phyloP scores from a whole-genome alignment of 2,888 invertebrate species.

The Candidula unifasciata region DNA sequence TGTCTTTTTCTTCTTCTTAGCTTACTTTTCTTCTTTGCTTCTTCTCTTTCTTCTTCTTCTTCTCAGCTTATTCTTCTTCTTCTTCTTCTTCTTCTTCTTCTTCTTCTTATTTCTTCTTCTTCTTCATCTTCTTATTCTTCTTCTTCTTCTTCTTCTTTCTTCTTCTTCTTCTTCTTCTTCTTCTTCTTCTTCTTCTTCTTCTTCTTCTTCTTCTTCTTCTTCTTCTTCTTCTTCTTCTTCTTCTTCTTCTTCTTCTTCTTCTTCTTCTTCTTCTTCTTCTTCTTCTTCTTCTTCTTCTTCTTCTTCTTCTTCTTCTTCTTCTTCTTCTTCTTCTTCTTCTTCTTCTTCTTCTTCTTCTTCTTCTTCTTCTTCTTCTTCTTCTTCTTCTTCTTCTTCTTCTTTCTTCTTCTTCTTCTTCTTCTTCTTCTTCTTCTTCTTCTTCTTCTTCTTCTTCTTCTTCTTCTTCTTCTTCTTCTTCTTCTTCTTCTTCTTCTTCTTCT shows the following conservation, averaged over 20 bases:
- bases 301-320: neutral
- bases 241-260: neutral
- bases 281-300: neutral
- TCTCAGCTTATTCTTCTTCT: too few relatives aligned
- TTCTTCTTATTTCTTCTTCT: too few relatives aligned
- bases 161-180: neutral
- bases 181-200: neutral
- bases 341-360: neutral
- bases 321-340: neutral
- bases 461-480: neutral
- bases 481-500: neutral
- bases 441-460: neutral
- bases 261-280: neutral
- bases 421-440: neutral
- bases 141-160: too few relatives aligned
- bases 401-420: neutral
- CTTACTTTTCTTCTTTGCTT: too few relatives aligned
- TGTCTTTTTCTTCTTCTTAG: too few relatives aligned
- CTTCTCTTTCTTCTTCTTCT: too few relatives aligned
- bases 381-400: neutral
- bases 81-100: too few relatives aligned
- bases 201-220: neutral
- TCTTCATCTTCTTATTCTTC: too few relatives aligned
- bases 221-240: neutral
- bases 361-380: neutral